Conservation (phyloP, 1,140 invertebrate species). For the Apis florea region DNA sequence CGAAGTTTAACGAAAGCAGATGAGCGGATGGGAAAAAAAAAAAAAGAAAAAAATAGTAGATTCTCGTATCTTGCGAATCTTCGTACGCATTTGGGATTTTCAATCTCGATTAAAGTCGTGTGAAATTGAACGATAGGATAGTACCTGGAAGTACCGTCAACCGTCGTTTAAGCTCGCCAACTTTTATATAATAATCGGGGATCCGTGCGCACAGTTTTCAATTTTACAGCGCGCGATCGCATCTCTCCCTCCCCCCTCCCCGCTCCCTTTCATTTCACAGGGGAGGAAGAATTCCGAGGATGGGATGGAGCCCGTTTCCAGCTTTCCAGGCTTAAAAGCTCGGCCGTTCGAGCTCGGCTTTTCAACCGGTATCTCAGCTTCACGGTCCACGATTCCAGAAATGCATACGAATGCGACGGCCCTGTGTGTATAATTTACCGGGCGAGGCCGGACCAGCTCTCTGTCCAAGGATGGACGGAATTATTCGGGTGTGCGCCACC, state of each 20-base stretch:
- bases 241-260: neutral
- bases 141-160: neutral
- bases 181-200: neutral
- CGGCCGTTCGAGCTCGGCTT: neutral
- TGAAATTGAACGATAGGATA: no score
- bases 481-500: constrained; percentile 18
- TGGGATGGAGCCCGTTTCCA: neutral
- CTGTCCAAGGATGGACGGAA: constrained; percentile 22
- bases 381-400: constrained; percentile 13
- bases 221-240: constrained; percentile 3
- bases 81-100: neutral
- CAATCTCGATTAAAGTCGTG: constrained; percentile 6
- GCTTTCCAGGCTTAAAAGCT: constrained; percentile 20
- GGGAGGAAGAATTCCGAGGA: neutral
- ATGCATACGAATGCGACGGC: constrained; percentile 7
- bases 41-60: constrained; percentile 72
- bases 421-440: constrained; percentile 26
- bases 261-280: neutral
- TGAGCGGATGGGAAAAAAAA: no score
- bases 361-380: constrained; percentile 23
- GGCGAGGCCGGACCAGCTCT: neutral
- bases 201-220: neutral
- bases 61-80: constrained; percentile 33
- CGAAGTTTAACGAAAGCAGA: no score
- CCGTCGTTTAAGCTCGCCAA: neutral